phyloP scores from a whole-genome alignment of 2,797 vertebrate species.

The Halcyon smyrnensis region DNA sequence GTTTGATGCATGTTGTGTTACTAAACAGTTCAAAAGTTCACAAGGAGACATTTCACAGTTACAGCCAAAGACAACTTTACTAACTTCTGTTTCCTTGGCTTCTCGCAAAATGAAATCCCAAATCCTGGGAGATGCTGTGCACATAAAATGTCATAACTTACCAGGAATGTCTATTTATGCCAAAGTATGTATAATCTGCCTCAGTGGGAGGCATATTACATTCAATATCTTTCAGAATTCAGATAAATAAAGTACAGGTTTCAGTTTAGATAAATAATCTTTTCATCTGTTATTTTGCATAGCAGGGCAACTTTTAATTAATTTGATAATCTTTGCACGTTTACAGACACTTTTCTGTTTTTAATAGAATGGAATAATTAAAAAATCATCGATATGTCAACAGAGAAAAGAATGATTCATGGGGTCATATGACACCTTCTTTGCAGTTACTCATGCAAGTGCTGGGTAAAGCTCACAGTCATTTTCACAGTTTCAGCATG shows the following conservation, averaged over 20 bases:
- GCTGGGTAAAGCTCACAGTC: not conserved
- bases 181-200: not conserved
- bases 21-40: constrained; percentile 54
- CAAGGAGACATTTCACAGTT: constrained; percentile 16
- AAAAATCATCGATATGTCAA: constrained; percentile 20
- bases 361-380: constrained; percentile 45
- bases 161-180: not conserved
- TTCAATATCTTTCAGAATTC: not conserved
- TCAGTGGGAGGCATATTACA: constrained; percentile 15
- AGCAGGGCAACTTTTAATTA: constrained; percentile 23
- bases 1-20: not conserved
- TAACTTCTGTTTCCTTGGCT: constrained; percentile 43
- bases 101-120: constrained; percentile 30
- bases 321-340: constrained; percentile 24
- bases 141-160: not conserved
- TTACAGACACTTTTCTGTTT: constrained; percentile 28
- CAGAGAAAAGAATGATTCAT: constrained; percentile 19
- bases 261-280: constrained; percentile 19
- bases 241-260: constrained; percentile 43
- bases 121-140: constrained; percentile 16
- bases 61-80: constrained; percentile 27
- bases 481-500: not conserved
- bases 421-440: not conserved
- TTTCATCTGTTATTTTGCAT: constrained; percentile 26
- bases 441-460: not conserved